phyloP scores from a whole-genome alignment of 1,140 invertebrate species.

The Drosophila willistoni region DNA sequence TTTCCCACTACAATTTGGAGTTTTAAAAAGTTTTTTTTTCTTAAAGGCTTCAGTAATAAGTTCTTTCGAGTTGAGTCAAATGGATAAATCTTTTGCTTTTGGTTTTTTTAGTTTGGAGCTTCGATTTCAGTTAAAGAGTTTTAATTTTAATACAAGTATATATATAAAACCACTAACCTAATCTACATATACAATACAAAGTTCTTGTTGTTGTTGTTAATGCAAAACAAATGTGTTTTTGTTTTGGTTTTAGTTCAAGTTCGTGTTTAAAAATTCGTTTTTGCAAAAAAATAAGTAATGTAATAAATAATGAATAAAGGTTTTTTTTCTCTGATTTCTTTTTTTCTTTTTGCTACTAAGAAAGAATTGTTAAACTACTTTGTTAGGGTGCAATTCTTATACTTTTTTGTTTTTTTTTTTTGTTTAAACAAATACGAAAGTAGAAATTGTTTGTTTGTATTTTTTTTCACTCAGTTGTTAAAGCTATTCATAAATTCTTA shows the following conservation, averaged over 20 bases:
- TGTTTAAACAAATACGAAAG: slow-evolving; percentile 75
- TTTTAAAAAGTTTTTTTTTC: slow-evolving; percentile 68
- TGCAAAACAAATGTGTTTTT: slow-evolving; percentile 29
- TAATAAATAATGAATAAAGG: slow-evolving; percentile 74
- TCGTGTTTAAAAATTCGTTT: slow-evolving; percentile 67
- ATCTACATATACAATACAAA: slow-evolving; percentile 25
- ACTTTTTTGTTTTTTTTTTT: slow-evolving; percentile 19
- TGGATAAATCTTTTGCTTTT: slow-evolving; percentile 67
- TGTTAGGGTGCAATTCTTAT: slow-evolving; percentile 59
- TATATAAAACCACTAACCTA: slow-evolving; percentile 49
- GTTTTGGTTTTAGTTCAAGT: slow-evolving; percentile 7
- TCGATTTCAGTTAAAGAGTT: slow-evolving; percentile 48
- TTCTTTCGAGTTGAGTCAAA: slow-evolving; percentile 79
- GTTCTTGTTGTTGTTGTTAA: not conserved
- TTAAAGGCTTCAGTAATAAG: slow-evolving; percentile 81
- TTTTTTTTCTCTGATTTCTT: slow-evolving; percentile 37
- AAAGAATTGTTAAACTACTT: slow-evolving; percentile 64
- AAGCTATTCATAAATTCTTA: slow-evolving; percentile 81
- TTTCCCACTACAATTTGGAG: slow-evolving; percentile 70
- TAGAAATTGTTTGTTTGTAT: slow-evolving; percentile 72
- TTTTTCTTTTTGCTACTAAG: slow-evolving; percentile 40
- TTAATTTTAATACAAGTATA: slow-evolving; percentile 38
- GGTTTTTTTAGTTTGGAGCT: slow-evolving; percentile 45
- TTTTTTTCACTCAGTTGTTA: slow-evolving; percentile 75
- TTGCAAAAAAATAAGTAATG: slow-evolving; percentile 52